Percentiles rank a stretch among this genome's conserved stretches.
Conservation (phyloP, 2,888 invertebrate species). For the Cotesia congregata region DNA sequence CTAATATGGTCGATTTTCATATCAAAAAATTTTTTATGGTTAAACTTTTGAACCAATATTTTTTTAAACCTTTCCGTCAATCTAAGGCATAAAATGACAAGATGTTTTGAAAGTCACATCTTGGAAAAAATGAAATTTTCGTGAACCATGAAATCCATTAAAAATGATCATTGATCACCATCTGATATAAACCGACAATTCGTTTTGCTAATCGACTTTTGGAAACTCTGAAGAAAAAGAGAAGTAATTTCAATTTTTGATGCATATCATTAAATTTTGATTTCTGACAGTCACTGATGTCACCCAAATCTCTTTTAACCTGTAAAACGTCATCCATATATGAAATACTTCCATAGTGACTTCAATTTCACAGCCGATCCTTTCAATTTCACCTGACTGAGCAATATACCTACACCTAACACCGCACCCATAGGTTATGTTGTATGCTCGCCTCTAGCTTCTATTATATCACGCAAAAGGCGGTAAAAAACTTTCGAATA, state of each 20-base stretch:
- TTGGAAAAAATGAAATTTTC: no score
- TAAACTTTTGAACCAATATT: no score
- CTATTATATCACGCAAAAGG: not conserved
- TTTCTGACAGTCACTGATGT: conserved; percentile 33
- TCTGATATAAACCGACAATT: not conserved
- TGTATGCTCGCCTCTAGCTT: not conserved
- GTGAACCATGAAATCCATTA: not conserved
- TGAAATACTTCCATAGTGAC: conserved; percentile 16
- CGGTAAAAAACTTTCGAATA: not conserved
- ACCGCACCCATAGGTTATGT: not conserved
- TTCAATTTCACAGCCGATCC: conserved; percentile 32
- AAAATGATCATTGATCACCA: not conserved
- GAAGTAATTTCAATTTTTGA: not conserved
- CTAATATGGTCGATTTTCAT: no score
- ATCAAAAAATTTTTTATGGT: no score
- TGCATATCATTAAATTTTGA: conserved; percentile 17
- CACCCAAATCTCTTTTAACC: conserved; percentile 38
- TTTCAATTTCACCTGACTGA: conserved; percentile 17
- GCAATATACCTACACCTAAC: conserved; percentile 6
- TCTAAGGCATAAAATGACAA: no score
- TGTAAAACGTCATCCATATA: conserved; percentile 32
- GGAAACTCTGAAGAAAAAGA: not conserved
- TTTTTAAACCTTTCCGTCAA: no score
- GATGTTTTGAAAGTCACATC: no score
- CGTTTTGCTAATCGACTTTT: not conserved